Evolutionary conservation across 2,888 invertebrate genomes (phyloP).

Genomic region (Nymphalis urticae): DNA sequence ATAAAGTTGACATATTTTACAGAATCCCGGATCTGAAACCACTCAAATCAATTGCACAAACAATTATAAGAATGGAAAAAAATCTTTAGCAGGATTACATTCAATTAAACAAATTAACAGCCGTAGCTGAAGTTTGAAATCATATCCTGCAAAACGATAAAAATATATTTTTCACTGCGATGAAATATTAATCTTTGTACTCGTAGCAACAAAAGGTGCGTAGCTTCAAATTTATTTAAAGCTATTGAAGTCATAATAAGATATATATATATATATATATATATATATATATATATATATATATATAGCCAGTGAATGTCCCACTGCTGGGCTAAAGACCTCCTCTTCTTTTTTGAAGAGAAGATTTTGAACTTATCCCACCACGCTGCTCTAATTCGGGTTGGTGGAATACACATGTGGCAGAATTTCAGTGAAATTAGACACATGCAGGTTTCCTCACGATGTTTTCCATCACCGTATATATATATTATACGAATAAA

Average conservation of each 20-base stretch:
- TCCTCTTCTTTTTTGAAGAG: too few relatives aligned
- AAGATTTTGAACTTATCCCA: too few relatives aligned
- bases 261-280: too few relatives aligned
- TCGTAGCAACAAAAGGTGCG: slow-evolving; percentile 6
- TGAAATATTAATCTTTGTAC: slow-evolving; percentile 38
- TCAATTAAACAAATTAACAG: slow-evolving; percentile 41
- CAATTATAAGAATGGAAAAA: slow-evolving; percentile 24
- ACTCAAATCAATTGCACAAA: slow-evolving; percentile 22
- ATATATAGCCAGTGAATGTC: too few relatives aligned
- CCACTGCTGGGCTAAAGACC: too few relatives aligned
- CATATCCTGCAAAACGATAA: slow-evolving; percentile 28
- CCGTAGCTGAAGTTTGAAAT: slow-evolving; percentile 23
- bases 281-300: too few relatives aligned
- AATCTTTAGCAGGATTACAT: slow-evolving; percentile 30
- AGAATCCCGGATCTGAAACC: slow-evolving; percentile 5
- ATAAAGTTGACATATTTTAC: background rate
- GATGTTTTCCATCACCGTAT: too few relatives aligned
- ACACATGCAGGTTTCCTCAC: too few relatives aligned
- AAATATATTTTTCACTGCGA: slow-evolving; percentile 37
- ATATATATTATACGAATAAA: too few relatives aligned
- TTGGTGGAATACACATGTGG: too few relatives aligned
- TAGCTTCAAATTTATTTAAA: background rate
- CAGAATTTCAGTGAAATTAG: too few relatives aligned
- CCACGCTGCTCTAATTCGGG: too few relatives aligned
- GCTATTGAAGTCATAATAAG: background rate